Evolutionary conservation across 2,113 vertebrate species (phyloP), one percentile per base, ranked within the genome.

Genomic region (Spheniscus mendiculus): DNA sequence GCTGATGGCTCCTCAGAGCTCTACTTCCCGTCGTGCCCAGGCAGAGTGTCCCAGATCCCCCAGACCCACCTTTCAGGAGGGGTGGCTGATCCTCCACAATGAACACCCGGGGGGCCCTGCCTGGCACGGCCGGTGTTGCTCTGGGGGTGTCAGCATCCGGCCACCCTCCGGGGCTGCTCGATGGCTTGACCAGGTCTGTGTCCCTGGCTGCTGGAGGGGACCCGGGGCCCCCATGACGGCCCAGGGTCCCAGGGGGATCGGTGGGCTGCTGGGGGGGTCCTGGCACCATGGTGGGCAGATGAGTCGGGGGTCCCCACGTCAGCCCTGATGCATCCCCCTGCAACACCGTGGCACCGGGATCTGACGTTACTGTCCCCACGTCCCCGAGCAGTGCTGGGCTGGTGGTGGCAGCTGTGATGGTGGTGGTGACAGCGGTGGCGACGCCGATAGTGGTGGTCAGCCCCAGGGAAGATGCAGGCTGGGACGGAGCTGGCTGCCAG

Each of bases 31-130:
- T 56, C 2, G 1, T 18, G 12, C 29, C 61, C 83, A 12, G 47
- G 42, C 34, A 30, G 82, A 40, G 26, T 23, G 26, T 59, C 34
- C 34, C 12, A 0, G 20, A 34, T 3, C 10, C 49, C 78, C 32
- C 22, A 14, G 38, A 90, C 96, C 21, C 63, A 97, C 97, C 97
- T 97, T 78, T 93, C 26, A 90, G 84, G 26, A 80, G 78, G 0
- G 97, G 97, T 0, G 49, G 90, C 69, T 97, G 92, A 66, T 98
- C 95, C 47, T 96, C 97, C 70, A 93, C 72, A 5, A 98, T 70
- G 76, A 98, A 97, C 55, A 97, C 94, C 11, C 2, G 81, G 2
- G 89, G 83, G 25, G 77, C 83, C 12, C 87, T 93, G 87, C 84
- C 95, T 6, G 42, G 55, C 2, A 6, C 7, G 0, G 40, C 27